Evolutionary conservation across 1,140 invertebrate genomes (phyloP), one percentile per base, ranked within the genome.

Genomic region (Pristionchus pacificus): DNA sequence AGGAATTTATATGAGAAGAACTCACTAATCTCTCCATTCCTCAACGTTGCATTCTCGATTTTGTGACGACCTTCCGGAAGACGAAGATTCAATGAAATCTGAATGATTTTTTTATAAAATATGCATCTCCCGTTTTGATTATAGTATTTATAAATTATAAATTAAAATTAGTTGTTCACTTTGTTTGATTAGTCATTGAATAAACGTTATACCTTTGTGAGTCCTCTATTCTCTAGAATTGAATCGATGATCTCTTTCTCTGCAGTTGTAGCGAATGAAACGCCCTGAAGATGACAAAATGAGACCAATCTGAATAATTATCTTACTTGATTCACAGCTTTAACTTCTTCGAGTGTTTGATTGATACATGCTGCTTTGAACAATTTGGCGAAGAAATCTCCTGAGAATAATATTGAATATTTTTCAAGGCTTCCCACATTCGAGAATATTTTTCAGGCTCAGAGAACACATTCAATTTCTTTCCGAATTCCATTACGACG

Each of bases 1-100:
- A 28, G 55, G 15, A 0, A 69, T 15, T 3, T n/a, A 31, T 49
- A 64, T 38, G 1, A 0, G 19, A 55, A 14, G 27, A 70, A 70
- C 82, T 79, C 65, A 83, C 81, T 70, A 32, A 84, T 78, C 68
- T 83, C 81, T 68, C 84, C 81, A 73, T 83, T 83, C 60, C 81
- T 28, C 57, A 83, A 76, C 15, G 77, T 81, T 1, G 81, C 77
- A 67, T 83, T 69, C 33, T 77, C 82, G 31, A 83, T 71, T 67
- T 83, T 83, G 63, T 82, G 78, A 31, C 82, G 64, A n/a, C 78
- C 82, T 68, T 83, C 81, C 15, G 81, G 81, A 38, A 83, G 61
- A 24, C 81, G 65, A 19, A 83, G 65, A 74, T 84, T 83, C n/a
- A 83, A 72, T 2, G 71, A 73, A 55, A 73, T 60, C 65, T 68